phyloP scores from a whole-genome alignment of 2,113 vertebrate genomes.

The Chloebia gouldiae region DNA sequence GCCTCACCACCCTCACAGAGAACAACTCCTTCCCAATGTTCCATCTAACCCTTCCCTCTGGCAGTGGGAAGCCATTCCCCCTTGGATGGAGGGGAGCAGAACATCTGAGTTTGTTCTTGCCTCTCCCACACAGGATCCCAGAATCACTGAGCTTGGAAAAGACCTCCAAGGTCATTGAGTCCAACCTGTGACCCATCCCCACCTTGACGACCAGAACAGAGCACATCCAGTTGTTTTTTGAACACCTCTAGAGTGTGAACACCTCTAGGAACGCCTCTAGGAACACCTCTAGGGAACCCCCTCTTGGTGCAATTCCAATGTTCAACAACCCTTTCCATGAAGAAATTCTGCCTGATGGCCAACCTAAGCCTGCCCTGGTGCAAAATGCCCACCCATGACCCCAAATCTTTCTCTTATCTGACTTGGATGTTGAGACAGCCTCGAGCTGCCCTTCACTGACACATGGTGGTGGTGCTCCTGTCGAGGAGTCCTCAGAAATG shows the following conservation, averaged over 20 bases:
- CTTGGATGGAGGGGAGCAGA: neutral
- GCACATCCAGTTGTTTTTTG: neutral
- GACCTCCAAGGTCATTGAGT: rapidly evolving
- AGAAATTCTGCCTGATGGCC: neutral
- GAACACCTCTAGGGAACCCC: too few relatives aligned
- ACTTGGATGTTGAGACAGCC: neutral
- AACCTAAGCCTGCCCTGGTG: neutral
- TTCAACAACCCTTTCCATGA: neutral
- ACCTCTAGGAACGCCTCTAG: too few relatives aligned
- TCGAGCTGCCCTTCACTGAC: neutral
- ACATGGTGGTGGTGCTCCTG: neutral
- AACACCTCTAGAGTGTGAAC: too few relatives aligned
- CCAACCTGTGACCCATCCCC: neutral
- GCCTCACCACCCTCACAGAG: neutral
- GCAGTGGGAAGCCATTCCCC: neutral
- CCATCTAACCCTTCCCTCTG: neutral
- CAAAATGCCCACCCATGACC: neutral
- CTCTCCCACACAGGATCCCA: neutral
- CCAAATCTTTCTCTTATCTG: neutral
- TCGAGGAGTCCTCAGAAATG: neutral
- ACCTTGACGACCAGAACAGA: neutral
- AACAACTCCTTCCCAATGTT: neutral
- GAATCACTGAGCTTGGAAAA: neutral
- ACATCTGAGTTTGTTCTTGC: neutral
- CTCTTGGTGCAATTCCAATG: neutral